Percentiles rank a stretch among this genome's conserved stretches.
These are phyloP conservation scores for Notechis scutatus DNA, from an alignment of 2,113 vertebrate genomes.

Conservation along the genomic window DNA sequence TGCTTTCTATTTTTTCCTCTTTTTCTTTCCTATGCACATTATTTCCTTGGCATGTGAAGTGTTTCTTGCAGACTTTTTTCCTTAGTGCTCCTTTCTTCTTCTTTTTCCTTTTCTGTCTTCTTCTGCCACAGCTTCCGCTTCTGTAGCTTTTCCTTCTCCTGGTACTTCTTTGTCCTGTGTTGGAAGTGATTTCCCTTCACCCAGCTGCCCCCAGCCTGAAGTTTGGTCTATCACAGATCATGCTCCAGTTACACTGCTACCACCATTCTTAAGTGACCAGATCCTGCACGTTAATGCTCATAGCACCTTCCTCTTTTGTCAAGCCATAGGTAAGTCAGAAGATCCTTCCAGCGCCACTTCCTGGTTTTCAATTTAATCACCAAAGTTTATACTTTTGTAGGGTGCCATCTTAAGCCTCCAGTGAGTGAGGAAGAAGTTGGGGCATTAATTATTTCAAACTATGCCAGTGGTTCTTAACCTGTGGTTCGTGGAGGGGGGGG, in stretches of 20 bases:
- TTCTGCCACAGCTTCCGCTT: slow-evolving; percentile 78
- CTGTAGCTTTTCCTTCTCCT: slow-evolving; percentile 77
- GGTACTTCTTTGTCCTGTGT: slow-evolving; percentile 81
- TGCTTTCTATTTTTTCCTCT: slow-evolving; percentile 24
- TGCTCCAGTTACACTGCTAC: slow-evolving; percentile 77
- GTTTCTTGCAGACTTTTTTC: slow-evolving; percentile 61
- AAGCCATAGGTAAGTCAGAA: slow-evolving; percentile 88
- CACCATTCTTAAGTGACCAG: slow-evolving; percentile 93
- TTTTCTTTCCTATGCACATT: slow-evolving; percentile 26
- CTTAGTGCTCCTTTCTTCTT: slow-evolving; percentile 69
- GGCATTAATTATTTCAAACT: background rate
- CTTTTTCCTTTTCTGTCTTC: slow-evolving; percentile 71
- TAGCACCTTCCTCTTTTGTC: slow-evolving; percentile 91
- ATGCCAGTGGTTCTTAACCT: background rate
- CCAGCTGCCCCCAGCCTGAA: slow-evolving; percentile 75
- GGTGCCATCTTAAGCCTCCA: background rate
- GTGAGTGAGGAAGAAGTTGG: background rate
- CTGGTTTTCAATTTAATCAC: background rate
- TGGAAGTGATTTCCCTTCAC: slow-evolving; percentile 73
- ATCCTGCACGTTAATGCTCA: slow-evolving; percentile 80
- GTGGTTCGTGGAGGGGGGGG: background rate
- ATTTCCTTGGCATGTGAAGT: slow-evolving; percentile 34
- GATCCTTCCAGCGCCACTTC: slow-evolving; percentile 5
- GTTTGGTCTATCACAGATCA: slow-evolving; percentile 67
- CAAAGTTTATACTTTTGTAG: background rate